Evolutionary conservation across 2,797 vertebrate genomes (phyloP), one percentile per base, ranked within the genome.

Genomic region (Parauchenoglanis punctatus): DNA sequence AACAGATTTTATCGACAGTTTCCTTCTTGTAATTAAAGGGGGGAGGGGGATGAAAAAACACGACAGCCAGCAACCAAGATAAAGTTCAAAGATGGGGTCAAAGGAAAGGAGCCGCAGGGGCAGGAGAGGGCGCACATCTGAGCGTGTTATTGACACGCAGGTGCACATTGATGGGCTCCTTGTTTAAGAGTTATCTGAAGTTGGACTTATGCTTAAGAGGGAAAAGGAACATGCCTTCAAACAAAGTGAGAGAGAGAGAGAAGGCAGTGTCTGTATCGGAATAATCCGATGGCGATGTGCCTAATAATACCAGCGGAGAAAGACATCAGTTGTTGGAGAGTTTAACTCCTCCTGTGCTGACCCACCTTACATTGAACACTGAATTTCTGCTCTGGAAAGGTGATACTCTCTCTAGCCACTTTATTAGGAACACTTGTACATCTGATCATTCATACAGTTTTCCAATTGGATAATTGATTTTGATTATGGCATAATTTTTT

Each of bases 1-100:
- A 99, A 99, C 98, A 98, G 97, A 99, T 98, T 98, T 97, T 99
- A 99, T 99, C 98, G 98, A 99, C 98, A 99, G 97, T 97, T 98
- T 97, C 97, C 98, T 97, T 97, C 98, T 98, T 99, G 98, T 99
- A 99, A 99, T 99, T 99, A 99, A 99, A 99, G 97, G 97, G 97
- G 75, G 73, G 81, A 25, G 59, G 78, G 76, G 77, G 58, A 46
- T 58, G 61, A 70, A 80, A 59, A 98, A 97, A 99, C 97, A 97
- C 97, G 97, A 97, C 98, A 98, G 98, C 97, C 93, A 87, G 96
- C 96, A 96, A 98, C 98, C 98, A 98, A 98, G 97, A 99, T 98
- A 99, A 99, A 99, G 98, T 99, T 99, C 98, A 99, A 98, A 99
- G 97, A 98, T 95, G 96, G 96, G 98, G 97, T 99, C 98, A 99